phyloP scores from a whole-genome alignment of 2,888 invertebrate genomes.

The Liopterus haemorrhoidalis region DNA sequence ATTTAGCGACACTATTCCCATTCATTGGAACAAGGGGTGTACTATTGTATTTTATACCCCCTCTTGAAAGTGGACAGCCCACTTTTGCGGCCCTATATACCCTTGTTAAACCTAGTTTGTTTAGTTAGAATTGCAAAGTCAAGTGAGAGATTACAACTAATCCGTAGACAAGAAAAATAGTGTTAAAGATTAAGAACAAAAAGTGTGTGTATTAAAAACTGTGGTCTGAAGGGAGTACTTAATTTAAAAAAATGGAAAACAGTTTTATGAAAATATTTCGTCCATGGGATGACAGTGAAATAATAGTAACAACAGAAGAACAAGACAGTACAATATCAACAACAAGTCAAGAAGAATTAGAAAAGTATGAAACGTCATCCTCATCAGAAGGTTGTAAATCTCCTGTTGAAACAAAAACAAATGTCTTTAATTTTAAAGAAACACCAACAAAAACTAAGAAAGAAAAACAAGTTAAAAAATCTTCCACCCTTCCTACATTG shows the following conservation, averaged over 20 bases:
- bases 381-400: slow-evolving; percentile 1
- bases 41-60: slow-evolving; percentile 38
- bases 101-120: slow-evolving; percentile 40
- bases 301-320: slow-evolving; percentile 35
- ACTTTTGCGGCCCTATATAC: slow-evolving; percentile 40
- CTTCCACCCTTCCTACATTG: slow-evolving; percentile 3
- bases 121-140: slow-evolving; percentile 40
- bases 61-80: slow-evolving; percentile 43
- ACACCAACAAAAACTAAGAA: slow-evolving; percentile 1
- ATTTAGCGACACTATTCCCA: too few relatives aligned
- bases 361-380: slow-evolving; percentile 11
- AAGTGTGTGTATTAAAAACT: background rate
- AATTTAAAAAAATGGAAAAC: too few relatives aligned
- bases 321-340: slow-evolving; percentile 57
- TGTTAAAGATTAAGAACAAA: too few relatives aligned
- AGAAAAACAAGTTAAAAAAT: slow-evolving; percentile 18
- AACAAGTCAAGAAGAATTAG: slow-evolving; percentile 44
- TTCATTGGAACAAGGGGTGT: too few relatives aligned
- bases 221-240: background rate
- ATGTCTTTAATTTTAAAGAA: background rate
- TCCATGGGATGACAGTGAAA: slow-evolving; percentile 34
- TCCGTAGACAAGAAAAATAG: slow-evolving; percentile 1
- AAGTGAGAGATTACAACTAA: slow-evolving; percentile 31
- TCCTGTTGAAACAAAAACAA: slow-evolving; percentile 6
- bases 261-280: slow-evolving; percentile 36